Percentiles rank a stretch among this genome's conserved stretches.
phyloP scores from a whole-genome alignment of 2,113 vertebrate species.

The Tachuris rubrigastra region DNA sequence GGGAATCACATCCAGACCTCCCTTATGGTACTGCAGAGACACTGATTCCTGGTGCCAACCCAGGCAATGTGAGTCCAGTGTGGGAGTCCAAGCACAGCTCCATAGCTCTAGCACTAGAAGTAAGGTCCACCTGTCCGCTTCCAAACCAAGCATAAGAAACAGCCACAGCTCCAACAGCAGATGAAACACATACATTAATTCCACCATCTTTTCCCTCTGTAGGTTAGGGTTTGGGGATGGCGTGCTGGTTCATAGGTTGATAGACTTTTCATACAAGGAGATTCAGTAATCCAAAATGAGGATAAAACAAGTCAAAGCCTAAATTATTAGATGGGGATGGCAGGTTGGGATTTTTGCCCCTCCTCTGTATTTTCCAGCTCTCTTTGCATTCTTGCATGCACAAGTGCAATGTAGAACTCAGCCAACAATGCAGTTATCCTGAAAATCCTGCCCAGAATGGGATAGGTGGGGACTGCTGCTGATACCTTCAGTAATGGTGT shows the following conservation, averaged over 20 bases:
- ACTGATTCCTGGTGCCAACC: not conserved
- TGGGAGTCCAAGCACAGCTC: not conserved
- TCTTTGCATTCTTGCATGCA: not conserved
- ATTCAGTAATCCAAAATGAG: not conserved
- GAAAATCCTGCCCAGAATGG: not conserved
- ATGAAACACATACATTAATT: not conserved
- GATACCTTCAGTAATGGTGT: not conserved
- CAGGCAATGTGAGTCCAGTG: not conserved
- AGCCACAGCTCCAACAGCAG: not conserved
- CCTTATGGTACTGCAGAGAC: conserved; percentile 54
- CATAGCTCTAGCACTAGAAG: not conserved
- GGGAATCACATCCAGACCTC: conserved; percentile 54
- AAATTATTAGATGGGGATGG: not conserved
- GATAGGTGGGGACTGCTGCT: not conserved
- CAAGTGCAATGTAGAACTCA: not conserved
- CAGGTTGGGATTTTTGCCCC: not conserved
- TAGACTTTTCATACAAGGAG: not conserved
- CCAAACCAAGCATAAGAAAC: not conserved
- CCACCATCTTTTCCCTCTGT: not conserved
- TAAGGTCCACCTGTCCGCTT: not conserved
- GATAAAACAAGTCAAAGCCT: not conserved
- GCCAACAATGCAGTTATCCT: not conserved
- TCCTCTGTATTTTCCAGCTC: not conserved
- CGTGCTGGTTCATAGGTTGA: not conserved
- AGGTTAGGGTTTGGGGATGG: not conserved